These are phyloP conservation scores for Thecocarcelia acutangulata DNA, from an alignment of 2,888 invertebrate genomes.

Conservation along the genomic window DNA sequence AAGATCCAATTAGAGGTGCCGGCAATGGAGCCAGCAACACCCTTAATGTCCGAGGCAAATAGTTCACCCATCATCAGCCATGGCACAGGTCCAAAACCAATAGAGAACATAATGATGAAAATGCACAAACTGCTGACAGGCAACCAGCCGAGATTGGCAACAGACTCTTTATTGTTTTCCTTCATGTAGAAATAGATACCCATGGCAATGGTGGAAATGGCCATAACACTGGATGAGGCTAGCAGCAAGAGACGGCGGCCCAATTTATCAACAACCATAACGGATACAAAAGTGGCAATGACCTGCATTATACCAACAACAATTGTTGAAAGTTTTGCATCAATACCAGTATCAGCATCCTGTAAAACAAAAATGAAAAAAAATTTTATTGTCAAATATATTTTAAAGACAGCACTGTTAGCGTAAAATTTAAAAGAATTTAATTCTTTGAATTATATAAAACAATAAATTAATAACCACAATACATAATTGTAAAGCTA, in stretches of 20 bases:
- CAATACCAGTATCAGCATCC: constrained; percentile 81
- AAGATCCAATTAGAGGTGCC: constrained; percentile 91
- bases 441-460: too few relatives aligned
- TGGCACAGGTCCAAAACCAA: constrained; percentile 94
- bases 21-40: constrained; percentile 88
- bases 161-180: constrained; percentile 76
- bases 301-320: constrained; percentile 93
- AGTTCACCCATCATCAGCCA: constrained; percentile 89
- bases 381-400: constrained; percentile 5
- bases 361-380: constrained; percentile 63
- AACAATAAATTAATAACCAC: too few relatives aligned
- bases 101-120: constrained; percentile 90
- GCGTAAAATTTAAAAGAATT: too few relatives aligned
- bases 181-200: constrained; percentile 86
- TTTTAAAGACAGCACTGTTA: too few relatives aligned
- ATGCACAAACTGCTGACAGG: constrained; percentile 88
- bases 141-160: constrained; percentile 86
- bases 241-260: constrained; percentile 90
- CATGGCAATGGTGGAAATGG: constrained; percentile 86
- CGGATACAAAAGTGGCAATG: constrained; percentile 85
- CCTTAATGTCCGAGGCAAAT: constrained; percentile 90
- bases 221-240: constrained; percentile 87
- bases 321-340: constrained; percentile 86
- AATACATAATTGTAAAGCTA: too few relatives aligned
- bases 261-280: constrained; percentile 89